Conservation (phyloP, 1,140 invertebrate species). For the Bombyx mori region ASM3026992v2 NC_085110.1:6549501-6550000, state of each 20-base stretch:
- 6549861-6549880: slow-evolving; percentile 33
- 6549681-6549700: slow-evolving; percentile 64
- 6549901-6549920: too few relatives aligned
- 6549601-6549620: slow-evolving; percentile 51
- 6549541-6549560: slow-evolving; percentile 25
- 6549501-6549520: too few relatives aligned
- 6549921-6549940: too few relatives aligned
- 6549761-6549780: slow-evolving; percentile 70
- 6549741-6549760: slow-evolving; percentile 71
- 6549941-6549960: too few relatives aligned
- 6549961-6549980: too few relatives aligned
- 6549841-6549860: slow-evolving; percentile 28
- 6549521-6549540: slow-evolving; percentile 20
- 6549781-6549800: slow-evolving; percentile 58
- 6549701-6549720: slow-evolving; percentile 64
- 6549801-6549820: slow-evolving; percentile 43
- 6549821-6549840: slow-evolving; percentile 33
- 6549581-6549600: slow-evolving; percentile 47
- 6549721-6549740: slow-evolving; percentile 69
- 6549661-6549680: slow-evolving; percentile 37
- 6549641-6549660: slow-evolving; percentile 60
- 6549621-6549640: slow-evolving; percentile 41
- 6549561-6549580: slow-evolving; percentile 40
- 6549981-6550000: too few relatives aligned
- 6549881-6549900: too few relatives aligned